Conservation (phyloP, 2,113 vertebrate genomes). For the Megaceryle maxima region DNA sequence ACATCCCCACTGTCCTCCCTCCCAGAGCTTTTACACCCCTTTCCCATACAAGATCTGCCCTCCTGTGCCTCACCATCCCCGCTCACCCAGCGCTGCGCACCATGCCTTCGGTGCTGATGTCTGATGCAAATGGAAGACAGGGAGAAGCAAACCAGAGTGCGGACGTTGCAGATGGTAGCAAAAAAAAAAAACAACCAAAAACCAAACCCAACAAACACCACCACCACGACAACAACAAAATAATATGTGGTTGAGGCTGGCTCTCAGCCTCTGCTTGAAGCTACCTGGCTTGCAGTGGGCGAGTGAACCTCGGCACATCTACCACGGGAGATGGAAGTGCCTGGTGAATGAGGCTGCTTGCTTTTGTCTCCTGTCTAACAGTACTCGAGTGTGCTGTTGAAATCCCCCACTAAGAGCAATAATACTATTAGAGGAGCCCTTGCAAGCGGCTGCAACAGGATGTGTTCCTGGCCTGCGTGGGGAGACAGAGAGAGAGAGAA, state of each 20-base stretch:
- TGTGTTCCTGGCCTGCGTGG: background rate
- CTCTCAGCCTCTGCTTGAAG: background rate
- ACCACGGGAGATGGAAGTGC: background rate
- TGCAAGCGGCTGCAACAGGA: background rate
- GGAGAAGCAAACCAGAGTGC: background rate
- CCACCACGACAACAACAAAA: no score
- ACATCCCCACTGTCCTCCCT: background rate
- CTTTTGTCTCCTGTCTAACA: background rate
- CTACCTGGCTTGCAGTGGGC: background rate
- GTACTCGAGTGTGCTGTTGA: background rate
- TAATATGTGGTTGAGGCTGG: background rate
- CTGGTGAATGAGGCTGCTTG: background rate
- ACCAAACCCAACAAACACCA: no score
- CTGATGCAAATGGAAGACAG: background rate
- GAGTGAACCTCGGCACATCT: background rate
- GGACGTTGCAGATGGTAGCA: background rate
- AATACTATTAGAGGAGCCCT: background rate
- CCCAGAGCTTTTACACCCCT: background rate
- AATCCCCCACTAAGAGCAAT: background rate
- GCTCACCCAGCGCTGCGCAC: background rate
- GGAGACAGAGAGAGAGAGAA: background rate
- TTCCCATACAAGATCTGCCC: background rate
- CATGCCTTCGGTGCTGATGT: rapidly evolving
- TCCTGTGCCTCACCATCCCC: background rate
- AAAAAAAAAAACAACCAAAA: background rate